phyloP scores from a whole-genome alignment of 2,113 vertebrate genomes.

The Chamaetylas fuelleborni region DNA sequence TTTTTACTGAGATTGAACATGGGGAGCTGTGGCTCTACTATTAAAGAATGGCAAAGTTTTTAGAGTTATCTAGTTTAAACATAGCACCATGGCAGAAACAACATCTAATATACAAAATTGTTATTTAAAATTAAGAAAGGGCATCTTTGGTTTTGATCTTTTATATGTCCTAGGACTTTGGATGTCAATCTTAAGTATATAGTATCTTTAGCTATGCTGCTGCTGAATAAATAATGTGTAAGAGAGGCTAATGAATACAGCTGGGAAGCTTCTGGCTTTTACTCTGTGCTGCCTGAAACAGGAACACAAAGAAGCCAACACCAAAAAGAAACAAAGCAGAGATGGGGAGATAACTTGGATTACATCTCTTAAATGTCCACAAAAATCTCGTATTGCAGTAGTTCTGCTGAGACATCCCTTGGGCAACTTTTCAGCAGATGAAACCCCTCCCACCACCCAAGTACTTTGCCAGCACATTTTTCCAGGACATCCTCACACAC shows the following conservation, averaged over 20 bases:
- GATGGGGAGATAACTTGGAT: not conserved
- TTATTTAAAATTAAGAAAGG: not conserved
- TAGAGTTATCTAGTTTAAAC: not conserved
- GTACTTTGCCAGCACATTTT: not conserved
- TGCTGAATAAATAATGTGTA: not conserved
- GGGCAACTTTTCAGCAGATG: not conserved
- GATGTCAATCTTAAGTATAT: not conserved
- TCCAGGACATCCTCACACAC: not conserved
- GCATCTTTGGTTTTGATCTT: not conserved
- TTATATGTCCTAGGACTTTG: not conserved
- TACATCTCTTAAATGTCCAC: not conserved
- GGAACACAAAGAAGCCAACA: not conserved
- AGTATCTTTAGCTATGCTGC: not conserved
- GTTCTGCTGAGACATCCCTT: rapidly evolving
- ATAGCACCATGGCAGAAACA: not conserved
- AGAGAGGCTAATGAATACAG: not conserved
- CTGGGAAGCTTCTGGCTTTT: not conserved
- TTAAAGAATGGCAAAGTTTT: not conserved
- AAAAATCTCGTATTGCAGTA: not conserved
- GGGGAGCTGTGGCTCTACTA: not conserved
- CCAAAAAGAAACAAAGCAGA: not conserved
- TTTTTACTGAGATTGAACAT: not conserved
- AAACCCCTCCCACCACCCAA: not conserved
- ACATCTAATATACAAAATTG: not conserved
- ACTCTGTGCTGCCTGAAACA: not conserved